Base-by-base conservation (phyloP, 2,888 invertebrate genomes). In the Drosophila pullipes region DNA sequence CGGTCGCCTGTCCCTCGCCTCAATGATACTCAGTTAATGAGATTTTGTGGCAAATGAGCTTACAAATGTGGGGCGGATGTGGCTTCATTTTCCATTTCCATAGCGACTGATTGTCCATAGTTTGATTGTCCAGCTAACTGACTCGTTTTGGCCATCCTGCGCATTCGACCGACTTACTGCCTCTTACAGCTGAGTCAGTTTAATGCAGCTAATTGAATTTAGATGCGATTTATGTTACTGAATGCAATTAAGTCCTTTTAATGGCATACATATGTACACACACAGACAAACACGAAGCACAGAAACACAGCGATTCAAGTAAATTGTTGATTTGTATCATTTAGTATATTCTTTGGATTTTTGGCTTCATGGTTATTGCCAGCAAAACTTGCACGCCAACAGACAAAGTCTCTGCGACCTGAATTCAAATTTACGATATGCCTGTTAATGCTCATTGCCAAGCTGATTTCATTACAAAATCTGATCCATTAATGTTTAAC, bases 151-250 rank as follows among this genome's bases (percentile, higher is more conserved):
- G 10, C 50, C 50, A 18, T 68, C 63, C 39, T 22, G n/a, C 41
- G 10, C 41, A n/a, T 41, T 44, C 11, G 13, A 22, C 22, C 22
- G 22, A 13, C n/a, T 22, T 47, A 16, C 22, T 47, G 22, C 9
- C 16, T 47, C 4, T 6, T 13, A 22, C 22, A 44, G 44, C 44
- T 22, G 11, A 44, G 22, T 5, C 65, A 74, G 74, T 78, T 16
- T 73, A 83, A 83, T 81, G 78, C 81, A 79, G 74, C 81, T 85
- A 85, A 85, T 86, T 86, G 81, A 86, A 84, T 85, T 83, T 76
- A 76, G 73, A 71, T 75, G 81, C 82, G 86, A 82, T 82, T 85
- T 84, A 79, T 84, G 81, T 73, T 69, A 67, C 82, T 60, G 75
- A 78, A 74, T 86, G 76, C 83, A 86, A 79, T 81, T 84, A 74